Evolutionary conservation across 1,140 invertebrate species (phyloP), one percentile per base, ranked within the genome.

Genomic region (Bombus confusus): DNA sequence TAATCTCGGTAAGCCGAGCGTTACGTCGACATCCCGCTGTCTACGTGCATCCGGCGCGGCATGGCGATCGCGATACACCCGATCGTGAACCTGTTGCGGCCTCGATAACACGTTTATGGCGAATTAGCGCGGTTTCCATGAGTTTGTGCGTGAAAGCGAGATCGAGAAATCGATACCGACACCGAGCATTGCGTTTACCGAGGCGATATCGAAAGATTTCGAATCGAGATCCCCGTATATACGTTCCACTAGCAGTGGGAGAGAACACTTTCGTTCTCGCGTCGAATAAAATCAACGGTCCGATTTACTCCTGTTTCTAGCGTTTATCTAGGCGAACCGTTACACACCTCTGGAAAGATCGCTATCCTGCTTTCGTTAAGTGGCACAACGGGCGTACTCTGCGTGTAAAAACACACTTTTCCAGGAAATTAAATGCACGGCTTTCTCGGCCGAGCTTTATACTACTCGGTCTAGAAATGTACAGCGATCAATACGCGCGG

Each of bases 331-430:
- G 62, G 41, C 62, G 77, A 47, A 69, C 64, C 34, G 80, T 59
- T 81, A 18, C 74, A 31, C 57, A 12, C 9, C 25, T 83, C 72
- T 75, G 39, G 5, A 57, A 77, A 77, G 62, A 83, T 76, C 73
- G 62, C 12, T 76, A 83, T 52, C 62, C 62, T 3, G 43, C 25
- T 28, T 22, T 75, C 41, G 41, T 34, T 41, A 83, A 83, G 82
- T 83, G n/a, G 82, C 43, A 83, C 82, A 78, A 83, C 57, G 47
- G 62, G 82, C 64, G 74, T 78, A 15, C 10, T 10, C 43, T 31
- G 37, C 82, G 47, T 71, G 64, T 78, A 69, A 83, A 78, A 78
- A 77, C 77, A 83, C 47, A 57, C 62, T 83, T 78, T 83, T 83
- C 82, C 74, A 83, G 47, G 82, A 78, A 78, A 78, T 77, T 25